These are phyloP conservation scores for Puffinus mauretanicus DNA, from an alignment of 2,113 vertebrate species.

Conservation along the genomic window DNA sequence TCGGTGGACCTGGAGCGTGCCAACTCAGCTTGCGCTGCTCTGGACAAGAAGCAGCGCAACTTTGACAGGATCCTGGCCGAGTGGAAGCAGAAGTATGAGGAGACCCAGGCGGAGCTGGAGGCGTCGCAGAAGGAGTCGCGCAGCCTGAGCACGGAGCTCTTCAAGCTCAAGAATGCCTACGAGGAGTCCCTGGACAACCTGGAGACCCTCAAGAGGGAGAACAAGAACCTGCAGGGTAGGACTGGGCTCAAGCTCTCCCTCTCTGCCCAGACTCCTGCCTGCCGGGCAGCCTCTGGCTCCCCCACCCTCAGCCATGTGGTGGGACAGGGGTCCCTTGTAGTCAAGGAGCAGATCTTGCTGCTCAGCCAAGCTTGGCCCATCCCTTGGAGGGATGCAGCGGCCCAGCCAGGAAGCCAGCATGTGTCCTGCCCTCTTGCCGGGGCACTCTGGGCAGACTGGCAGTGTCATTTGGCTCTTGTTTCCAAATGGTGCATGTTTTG, in stretches of 20 bases:
- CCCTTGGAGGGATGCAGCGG: background rate
- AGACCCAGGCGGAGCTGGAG: conserved; percentile 89
- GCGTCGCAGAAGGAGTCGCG: conserved; percentile 86
- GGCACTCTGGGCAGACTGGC: background rate
- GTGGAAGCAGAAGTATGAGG: conserved; percentile 90
- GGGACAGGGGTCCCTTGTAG: background rate
- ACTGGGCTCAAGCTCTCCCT: background rate
- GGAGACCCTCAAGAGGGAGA: conserved; percentile 89
- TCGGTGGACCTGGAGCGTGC: conserved; percentile 87
- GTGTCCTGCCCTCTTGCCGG: background rate
- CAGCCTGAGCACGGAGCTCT: conserved; percentile 89
- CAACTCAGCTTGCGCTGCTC: conserved; percentile 80
- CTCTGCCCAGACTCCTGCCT: background rate
- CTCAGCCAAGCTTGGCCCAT: background rate
- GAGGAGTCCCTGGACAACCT: conserved; percentile 90
- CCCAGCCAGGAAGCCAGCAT: background rate
- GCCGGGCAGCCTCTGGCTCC: background rate
- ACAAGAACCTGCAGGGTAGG: conserved; percentile 94
- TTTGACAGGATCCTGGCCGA: conserved; percentile 86
- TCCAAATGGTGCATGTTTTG: background rate
- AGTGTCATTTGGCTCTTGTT: background rate
- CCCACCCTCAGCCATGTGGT: background rate
- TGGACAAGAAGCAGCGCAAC: conserved; percentile 93
- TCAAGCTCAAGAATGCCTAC: conserved; percentile 89
- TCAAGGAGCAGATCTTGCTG: background rate